Conservation (phyloP, 1,140 invertebrate species). For the Diploscapter pachys region DNA sequence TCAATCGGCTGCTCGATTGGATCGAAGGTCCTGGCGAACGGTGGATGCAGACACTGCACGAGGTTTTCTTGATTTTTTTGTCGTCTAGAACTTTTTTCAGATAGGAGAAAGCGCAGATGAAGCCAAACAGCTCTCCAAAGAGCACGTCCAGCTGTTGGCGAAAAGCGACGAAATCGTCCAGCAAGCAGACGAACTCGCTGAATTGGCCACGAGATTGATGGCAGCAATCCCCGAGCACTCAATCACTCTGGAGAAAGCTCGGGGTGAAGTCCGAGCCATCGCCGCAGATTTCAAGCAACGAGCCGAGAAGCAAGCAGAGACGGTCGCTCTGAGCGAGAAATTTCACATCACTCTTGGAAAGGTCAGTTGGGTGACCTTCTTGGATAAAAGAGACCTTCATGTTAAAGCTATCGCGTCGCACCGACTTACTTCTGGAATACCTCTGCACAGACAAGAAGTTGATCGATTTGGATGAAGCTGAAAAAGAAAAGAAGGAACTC, state of each 20-base stretch:
- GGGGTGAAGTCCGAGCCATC: constrained; percentile 6
- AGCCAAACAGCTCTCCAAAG: constrained; percentile 24
- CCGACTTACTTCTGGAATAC: constrained; percentile 30
- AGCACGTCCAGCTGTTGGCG: constrained; percentile 22
- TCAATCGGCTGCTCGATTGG: constrained; percentile 28
- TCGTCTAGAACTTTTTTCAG: neutral
- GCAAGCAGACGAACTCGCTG: constrained; percentile 26
- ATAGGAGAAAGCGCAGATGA: constrained; percentile 27
- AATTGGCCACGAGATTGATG: constrained; percentile 27
- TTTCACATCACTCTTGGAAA: constrained; percentile 14
- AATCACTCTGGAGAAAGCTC: constrained; percentile 23
- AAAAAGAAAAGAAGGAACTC: constrained; percentile 21
- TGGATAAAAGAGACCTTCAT: constrained; percentile 17
- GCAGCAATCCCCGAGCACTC: constrained; percentile 19
- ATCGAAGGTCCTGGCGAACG: constrained; percentile 28
- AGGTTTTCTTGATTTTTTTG: neutral
- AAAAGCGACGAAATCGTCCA: constrained; percentile 25
- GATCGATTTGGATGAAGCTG: constrained; percentile 47
- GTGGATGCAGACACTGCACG: constrained; percentile 22
- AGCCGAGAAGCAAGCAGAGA: constrained; percentile 11
- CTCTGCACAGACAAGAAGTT: constrained; percentile 54
- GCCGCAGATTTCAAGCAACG: constrained; percentile 8
- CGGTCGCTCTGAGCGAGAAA: constrained; percentile 19
- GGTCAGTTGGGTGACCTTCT: neutral
- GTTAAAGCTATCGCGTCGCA: constrained; percentile 68